phyloP scores from a whole-genome alignment of 2,113 vertebrate genomes.

The Neoarius graeffei region DNA sequence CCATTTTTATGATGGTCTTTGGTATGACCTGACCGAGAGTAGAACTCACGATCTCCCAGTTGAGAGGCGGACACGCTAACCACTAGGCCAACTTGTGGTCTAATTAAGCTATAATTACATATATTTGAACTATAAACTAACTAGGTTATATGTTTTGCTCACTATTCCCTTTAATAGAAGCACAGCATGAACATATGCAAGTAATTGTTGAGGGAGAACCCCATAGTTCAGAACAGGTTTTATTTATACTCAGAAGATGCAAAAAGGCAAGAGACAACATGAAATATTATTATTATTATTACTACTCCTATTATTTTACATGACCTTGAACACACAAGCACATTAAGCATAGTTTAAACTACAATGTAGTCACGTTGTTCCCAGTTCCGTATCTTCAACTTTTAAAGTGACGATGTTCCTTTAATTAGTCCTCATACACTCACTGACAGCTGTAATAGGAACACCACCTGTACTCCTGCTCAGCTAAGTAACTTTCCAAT shows the following conservation, averaged over 20 bases:
- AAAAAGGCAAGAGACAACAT: conserved; percentile 45
- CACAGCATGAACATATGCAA: background rate
- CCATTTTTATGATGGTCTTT: too few species aligned
- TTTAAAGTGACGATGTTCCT: background rate
- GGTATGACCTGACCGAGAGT: too few species aligned
- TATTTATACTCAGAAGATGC: conserved; percentile 26
- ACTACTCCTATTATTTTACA: conserved; percentile 56
- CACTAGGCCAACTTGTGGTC: too few species aligned
- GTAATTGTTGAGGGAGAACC: background rate
- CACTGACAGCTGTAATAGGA: background rate
- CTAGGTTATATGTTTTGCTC: background rate
- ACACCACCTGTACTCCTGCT: background rate
- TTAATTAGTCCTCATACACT: conserved; percentile 20
- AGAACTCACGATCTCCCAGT: too few species aligned
- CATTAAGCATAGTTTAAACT: conserved; percentile 67
- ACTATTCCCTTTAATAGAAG: background rate
- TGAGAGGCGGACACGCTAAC: too few species aligned
- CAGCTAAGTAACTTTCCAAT: background rate
- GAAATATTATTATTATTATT: conserved; percentile 56
- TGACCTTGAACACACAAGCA: conserved; percentile 65
- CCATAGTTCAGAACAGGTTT: background rate
- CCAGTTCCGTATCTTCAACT: background rate
- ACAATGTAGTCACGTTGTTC: conserved; percentile 68
- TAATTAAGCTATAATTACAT: background rate
- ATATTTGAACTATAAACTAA: background rate